Conservation (phyloP, 2,797 vertebrate genomes). For the Clarias laeviceps region DNA sequence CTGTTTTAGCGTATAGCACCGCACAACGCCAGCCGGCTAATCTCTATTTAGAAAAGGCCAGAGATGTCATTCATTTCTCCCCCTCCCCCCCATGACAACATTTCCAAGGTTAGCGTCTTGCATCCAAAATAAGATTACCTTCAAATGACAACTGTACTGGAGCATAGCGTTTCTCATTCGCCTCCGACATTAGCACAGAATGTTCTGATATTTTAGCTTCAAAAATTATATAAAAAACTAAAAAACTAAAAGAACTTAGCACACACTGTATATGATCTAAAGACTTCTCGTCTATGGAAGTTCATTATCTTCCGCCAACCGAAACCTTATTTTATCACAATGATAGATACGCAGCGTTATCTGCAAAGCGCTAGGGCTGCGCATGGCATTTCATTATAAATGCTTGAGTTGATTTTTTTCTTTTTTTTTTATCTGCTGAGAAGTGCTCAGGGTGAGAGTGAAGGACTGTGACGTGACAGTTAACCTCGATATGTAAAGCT, state of each 20-base stretch:
- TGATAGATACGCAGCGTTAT: constrained; percentile 45
- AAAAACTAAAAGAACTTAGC: not conserved
- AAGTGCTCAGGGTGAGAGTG: constrained; percentile 54
- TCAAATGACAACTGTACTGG: constrained; percentile 45
- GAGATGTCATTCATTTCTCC: constrained; percentile 43
- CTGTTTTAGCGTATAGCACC: not conserved
- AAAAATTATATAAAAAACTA: not conserved
- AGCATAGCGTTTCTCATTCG: constrained; percentile 38
- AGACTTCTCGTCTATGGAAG: constrained; percentile 18
- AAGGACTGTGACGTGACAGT: not conserved
- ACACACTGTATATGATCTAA: not conserved
- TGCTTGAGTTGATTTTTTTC: constrained; percentile 56
- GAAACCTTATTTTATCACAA: constrained; percentile 46
- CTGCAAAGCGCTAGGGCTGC: constrained; percentile 47
- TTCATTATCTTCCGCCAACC: constrained; percentile 54
- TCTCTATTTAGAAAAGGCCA: constrained; percentile 42
- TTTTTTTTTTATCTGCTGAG: constrained; percentile 14
- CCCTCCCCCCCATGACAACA: constrained; percentile 7
- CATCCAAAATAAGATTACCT: constrained; percentile 43
- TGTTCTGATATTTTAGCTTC: constrained; percentile 31
- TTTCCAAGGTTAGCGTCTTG: constrained; percentile 44
- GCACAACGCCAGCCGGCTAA: constrained; percentile 26
- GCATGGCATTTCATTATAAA: constrained; percentile 58
- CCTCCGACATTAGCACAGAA: constrained; percentile 33
- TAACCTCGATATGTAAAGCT: not conserved